phyloP scores from a whole-genome alignment of 2,113 vertebrate species.

The Amphiprion ocellaris region DNA sequence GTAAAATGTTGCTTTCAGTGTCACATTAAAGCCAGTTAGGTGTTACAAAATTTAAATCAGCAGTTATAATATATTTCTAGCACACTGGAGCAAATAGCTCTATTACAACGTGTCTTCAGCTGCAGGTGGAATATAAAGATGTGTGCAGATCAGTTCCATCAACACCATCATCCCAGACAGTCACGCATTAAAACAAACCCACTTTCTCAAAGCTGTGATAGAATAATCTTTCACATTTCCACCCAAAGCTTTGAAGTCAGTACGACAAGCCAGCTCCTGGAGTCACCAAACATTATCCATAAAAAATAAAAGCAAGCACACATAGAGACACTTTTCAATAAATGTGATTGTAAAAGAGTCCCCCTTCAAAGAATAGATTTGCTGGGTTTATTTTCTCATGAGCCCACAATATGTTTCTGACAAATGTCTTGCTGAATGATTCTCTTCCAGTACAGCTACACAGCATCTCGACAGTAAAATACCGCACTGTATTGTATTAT shows the following conservation, averaged over 20 bases:
- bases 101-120: slow-evolving; percentile 29
- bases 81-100: slow-evolving; percentile 16
- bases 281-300: slow-evolving; percentile 45
- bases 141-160: slow-evolving; percentile 38
- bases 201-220: slow-evolving; percentile 18
- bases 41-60: slow-evolving; percentile 16
- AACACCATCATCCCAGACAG: slow-evolving; percentile 48
- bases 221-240: slow-evolving; percentile 56
- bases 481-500: slow-evolving; percentile 22
- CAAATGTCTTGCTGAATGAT: slow-evolving; percentile 54
- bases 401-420: slow-evolving; percentile 49
- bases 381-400: slow-evolving; percentile 54
- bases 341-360: slow-evolving; percentile 27
- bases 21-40: too few species aligned
- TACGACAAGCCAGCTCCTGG: slow-evolving; percentile 36
- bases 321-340: slow-evolving; percentile 24
- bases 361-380: slow-evolving; percentile 60
- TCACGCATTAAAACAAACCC: slow-evolving; percentile 52
- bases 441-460: slow-evolving; percentile 31
- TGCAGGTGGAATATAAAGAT: slow-evolving; percentile 38
- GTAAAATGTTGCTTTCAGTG: too few species aligned
- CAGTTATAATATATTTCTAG: slow-evolving; percentile 29
- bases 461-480: slow-evolving; percentile 25
- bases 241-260: slow-evolving; percentile 56
- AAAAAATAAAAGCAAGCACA: slow-evolving; percentile 8